Evolutionary conservation across 2,888 invertebrate genomes (phyloP), one percentile per base, ranked within the genome.

Genomic region (Cynaeus angustus): DNA sequence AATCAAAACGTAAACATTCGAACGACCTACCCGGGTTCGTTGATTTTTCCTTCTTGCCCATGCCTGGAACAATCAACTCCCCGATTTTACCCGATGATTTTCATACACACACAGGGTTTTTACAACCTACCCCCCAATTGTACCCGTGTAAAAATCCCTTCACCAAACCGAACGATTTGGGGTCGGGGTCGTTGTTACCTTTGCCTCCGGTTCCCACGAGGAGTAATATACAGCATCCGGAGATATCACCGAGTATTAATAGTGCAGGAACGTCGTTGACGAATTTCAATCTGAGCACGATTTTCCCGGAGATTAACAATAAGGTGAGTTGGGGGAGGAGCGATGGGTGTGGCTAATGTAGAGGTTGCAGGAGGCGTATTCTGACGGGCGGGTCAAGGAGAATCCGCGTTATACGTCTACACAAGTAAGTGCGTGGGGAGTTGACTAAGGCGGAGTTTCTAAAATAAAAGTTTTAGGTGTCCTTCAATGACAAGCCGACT

Each of bases 281-380:
- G 0, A 94, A 94, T 83, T 94, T 94, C 81, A 94, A 94, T 84
- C 86, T 94, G 43, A 93, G 93, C 79, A 91, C 94, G 0, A 93
- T 94, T 78, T 94, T 94, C 83, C 94, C 94, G 1, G 94, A 94
- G 87, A 94, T 94, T 76, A 94, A 93, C 81, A 93, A 93, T 81
- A 80, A 84, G 82, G 84, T 84, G 74, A 48, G 74, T 28, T 5
- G 21, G 37, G 30, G 4, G n/a, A 10, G 21, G 13, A 13, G 21
- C 28, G 3, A 10, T 14, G 28, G 14, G 14, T 30, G 37, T 21
- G 9, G 5, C 55, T 6, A 14, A 3, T 12, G 41, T 12, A 4
- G 28, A 26, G 7, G 55, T 58, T 72, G 70, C 46, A 77, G 77
- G 73, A 77, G 43, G 66, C 75, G 7, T 71, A 73, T 46, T 21